These are phyloP conservation scores for Sycophila sp. DNA, from an alignment of 1,140 invertebrate species.

Conservation along the genomic window DNA sequence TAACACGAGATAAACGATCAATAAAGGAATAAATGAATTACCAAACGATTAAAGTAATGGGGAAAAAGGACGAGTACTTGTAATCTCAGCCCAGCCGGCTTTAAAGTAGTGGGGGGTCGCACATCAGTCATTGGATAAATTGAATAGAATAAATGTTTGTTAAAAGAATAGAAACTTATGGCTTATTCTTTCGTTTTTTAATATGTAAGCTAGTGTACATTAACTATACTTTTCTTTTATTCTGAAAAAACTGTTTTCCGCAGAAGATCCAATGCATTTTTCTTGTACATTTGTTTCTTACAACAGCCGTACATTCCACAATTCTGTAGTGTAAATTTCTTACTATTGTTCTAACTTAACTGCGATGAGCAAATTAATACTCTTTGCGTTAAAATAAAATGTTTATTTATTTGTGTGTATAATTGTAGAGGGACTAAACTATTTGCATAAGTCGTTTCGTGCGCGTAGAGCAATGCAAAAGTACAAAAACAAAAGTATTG, in stretches of 20 bases:
- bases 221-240: background rate
- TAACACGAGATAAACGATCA: conserved; percentile 6
- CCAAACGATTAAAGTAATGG: too few species aligned
- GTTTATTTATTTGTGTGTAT: background rate
- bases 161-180: conserved; percentile 2
- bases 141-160: conserved; percentile 30
- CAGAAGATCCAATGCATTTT: background rate
- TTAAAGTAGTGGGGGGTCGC: conserved; percentile 14
- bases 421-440: too few species aligned
- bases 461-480: too few species aligned
- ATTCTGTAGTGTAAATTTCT: too few species aligned
- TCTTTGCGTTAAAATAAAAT: too few species aligned
- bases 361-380: too few species aligned
- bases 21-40: conserved; percentile 13
- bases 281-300: too few species aligned
- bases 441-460: too few species aligned
- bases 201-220: background rate
- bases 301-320: too few species aligned
- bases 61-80: background rate
- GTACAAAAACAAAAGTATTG: background rate
- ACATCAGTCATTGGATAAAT: conserved; percentile 14
- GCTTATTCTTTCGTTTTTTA: conserved; percentile 18
- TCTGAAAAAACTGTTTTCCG: background rate
- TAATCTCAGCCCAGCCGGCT: conserved; percentile 20
- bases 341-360: too few species aligned